Percentiles rank a stretch among this genome's conserved stretches.
Conservation (phyloP, 1,140 invertebrate genomes). For the Pteromalus puparum region DNA sequence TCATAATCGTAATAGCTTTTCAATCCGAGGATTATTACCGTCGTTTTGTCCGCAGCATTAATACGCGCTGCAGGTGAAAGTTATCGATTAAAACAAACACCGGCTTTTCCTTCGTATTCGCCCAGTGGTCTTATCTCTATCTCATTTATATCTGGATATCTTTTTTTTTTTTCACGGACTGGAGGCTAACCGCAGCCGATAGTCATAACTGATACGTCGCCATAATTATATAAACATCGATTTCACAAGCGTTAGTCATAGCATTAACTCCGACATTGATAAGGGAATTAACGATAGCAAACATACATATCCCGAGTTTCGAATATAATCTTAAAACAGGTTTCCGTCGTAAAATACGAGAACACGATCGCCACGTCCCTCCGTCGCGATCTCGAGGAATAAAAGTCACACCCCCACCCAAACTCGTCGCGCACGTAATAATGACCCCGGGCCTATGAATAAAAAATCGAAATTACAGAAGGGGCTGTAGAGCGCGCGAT, state of each 20-base stretch:
- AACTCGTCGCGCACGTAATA: neutral
- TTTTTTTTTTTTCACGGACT: too few relatives aligned
- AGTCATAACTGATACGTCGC: too few relatives aligned
- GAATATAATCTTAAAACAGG: neutral
- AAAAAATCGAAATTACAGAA: conserved; percentile 5
- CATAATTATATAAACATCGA: neutral
- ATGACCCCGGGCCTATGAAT: neutral
- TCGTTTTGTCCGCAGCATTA: too few relatives aligned
- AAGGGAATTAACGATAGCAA: neutral
- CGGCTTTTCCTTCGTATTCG: too few relatives aligned
- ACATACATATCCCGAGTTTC: neutral
- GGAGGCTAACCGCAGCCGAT: too few relatives aligned
- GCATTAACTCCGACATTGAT: neutral
- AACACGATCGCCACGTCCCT: neutral
- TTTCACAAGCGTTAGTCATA: too few relatives aligned
- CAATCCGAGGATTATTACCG: too few relatives aligned
- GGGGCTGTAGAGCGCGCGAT: neutral
- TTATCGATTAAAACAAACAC: too few relatives aligned
- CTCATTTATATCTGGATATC: too few relatives aligned
- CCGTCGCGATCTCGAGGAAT: neutral
- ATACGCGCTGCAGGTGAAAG: too few relatives aligned
- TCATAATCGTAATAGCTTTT: neutral
- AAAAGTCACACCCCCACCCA: neutral
- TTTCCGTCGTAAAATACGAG: neutral
- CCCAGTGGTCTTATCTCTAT: too few relatives aligned